Evolutionary conservation across 2,113 vertebrate species (phyloP).

Genomic region (Narcine bancroftii): DNA sequence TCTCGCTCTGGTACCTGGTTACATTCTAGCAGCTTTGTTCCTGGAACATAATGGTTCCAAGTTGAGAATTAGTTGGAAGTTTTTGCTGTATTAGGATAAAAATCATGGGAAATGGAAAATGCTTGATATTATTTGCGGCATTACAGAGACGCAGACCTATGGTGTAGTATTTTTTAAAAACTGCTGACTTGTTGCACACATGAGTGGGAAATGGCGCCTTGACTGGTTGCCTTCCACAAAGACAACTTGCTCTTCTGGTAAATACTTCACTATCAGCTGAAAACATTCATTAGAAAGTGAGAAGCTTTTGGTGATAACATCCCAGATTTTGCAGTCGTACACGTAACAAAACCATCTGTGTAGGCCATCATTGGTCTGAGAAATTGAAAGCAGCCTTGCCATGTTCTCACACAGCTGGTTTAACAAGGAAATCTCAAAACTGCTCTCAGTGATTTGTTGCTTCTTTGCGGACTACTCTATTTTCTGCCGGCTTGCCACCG

Average conservation of each 20-base stretch:
- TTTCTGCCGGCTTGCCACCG: too few relatives aligned
- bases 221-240: background rate
- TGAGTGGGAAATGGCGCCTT: background rate
- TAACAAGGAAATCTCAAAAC: too few relatives aligned
- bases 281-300: background rate
- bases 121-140: background rate
- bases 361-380: too few relatives aligned
- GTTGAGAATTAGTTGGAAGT: background rate
- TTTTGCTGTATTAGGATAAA: background rate
- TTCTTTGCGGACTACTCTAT: too few relatives aligned
- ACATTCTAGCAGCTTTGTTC: background rate
- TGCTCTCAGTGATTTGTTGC: too few relatives aligned
- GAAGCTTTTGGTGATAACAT: background rate
- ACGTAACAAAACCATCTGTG: too few relatives aligned
- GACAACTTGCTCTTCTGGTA: background rate
- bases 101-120: background rate
- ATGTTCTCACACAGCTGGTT: too few relatives aligned
- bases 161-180: background rate
- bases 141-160: background rate
- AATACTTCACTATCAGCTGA: background rate
- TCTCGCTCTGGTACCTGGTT: background rate
- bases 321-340: too few relatives aligned
- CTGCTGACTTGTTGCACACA: background rate
- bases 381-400: too few relatives aligned
- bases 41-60: background rate